Percentiles rank a stretch among this genome's conserved stretches.
Evolutionary conservation across 2,888 invertebrate genomes (phyloP).

Genomic region (Rotaria macrura): DNA sequence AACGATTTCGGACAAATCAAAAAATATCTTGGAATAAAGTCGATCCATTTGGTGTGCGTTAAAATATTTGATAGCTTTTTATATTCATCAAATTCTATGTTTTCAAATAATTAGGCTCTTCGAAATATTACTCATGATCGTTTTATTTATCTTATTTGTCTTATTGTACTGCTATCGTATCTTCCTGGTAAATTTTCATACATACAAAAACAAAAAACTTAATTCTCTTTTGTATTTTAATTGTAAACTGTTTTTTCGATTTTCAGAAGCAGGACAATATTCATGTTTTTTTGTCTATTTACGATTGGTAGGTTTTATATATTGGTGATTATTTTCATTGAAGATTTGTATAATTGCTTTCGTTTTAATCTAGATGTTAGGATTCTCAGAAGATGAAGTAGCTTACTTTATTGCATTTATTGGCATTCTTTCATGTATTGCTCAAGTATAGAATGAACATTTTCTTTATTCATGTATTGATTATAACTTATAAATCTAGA

Average conservation of each 20-base stretch:
- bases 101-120: conserved; percentile 57
- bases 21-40: conserved; percentile 91
- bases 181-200: conserved; percentile 56
- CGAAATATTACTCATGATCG: conserved; percentile 83
- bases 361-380: conserved; percentile 59
- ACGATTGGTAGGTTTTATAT: conserved; percentile 59
- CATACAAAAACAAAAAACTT: too few relatives aligned
- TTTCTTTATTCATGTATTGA: too few relatives aligned
- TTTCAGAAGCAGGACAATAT: conserved; percentile 77
- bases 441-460: conserved; percentile 60
- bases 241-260: not conserved
- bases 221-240: too few relatives aligned
- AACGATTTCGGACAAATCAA: conserved; percentile 70
- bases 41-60: conserved; percentile 77
- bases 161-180: conserved; percentile 92
- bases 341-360: conserved; percentile 46
- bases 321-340: conserved; percentile 45
- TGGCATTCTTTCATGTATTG: conserved; percentile 84
- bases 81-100: conserved; percentile 32
- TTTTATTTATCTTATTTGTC: conserved; percentile 87
- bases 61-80: too few relatives aligned
- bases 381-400: conserved; percentile 83
- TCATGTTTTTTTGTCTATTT: conserved; percentile 99
- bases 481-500: conserved; percentile 44
- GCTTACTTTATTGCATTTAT: conserved; percentile 93